Evolutionary conservation across 2,797 vertebrate genomes (phyloP).

Genomic region (Odontamblyopus lacepedii): DNA sequence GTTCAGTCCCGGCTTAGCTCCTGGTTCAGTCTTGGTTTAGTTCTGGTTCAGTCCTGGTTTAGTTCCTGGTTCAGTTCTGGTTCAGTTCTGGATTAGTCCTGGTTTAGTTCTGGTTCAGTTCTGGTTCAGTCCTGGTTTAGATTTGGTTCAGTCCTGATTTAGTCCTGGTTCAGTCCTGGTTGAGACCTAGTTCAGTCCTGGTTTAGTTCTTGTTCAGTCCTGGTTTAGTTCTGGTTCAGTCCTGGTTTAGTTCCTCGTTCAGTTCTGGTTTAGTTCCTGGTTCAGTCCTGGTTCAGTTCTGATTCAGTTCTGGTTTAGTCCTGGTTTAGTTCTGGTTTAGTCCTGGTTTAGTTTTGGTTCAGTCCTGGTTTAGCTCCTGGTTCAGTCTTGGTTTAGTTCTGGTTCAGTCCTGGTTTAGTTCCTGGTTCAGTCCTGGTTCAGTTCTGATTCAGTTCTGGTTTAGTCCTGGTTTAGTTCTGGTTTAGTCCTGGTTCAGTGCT

Average conservation of each 20-base stretch:
- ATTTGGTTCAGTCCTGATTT: neutral
- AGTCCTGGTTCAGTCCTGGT: neutral
- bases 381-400: no score
- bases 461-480: no score
- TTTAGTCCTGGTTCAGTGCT: no score
- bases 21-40: no score
- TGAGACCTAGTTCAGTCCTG: neutral
- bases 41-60: no score
- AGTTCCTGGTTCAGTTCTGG: neutral
- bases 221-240: neutral
- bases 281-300: neutral
- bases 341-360: neutral
- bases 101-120: no score
- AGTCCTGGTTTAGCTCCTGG: no score
- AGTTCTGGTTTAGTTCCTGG: neutral
- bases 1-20: neutral
- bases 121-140: no score
- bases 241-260: neutral
- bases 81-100: neutral
- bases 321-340: neutral
- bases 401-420: no score
- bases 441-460: neutral
- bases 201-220: no score
- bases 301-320: no score
- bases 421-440: no score